Evolutionary conservation across 2,797 vertebrate species (phyloP).

Genomic region (Arrhamphus sclerolepis): DNA sequence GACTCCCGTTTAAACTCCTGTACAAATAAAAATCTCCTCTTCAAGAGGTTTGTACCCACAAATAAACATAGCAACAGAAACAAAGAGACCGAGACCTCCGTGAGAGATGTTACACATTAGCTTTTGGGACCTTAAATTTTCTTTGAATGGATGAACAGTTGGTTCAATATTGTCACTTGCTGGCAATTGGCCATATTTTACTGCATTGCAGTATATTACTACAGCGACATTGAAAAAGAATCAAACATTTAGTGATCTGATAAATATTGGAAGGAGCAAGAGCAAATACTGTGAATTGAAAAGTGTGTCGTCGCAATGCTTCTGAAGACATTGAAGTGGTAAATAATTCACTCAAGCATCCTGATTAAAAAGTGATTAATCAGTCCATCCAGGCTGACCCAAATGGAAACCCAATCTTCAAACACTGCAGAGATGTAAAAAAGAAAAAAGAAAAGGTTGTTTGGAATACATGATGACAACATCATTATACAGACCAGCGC

Average conservation of each 20-base stretch:
- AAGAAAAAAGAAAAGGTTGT: constrained; percentile 32
- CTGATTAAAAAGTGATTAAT: constrained; percentile 68
- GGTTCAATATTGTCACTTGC: constrained; percentile 27
- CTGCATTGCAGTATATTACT: constrained; percentile 70
- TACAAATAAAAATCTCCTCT: too few species aligned
- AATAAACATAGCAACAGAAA: constrained; percentile 7
- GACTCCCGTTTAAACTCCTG: too few species aligned
- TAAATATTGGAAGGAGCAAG: too few species aligned
- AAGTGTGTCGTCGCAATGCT: constrained; percentile 30
- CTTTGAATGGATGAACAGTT: constrained; percentile 43
- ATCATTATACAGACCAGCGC: constrained; percentile 58
- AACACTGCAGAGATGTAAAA: constrained; percentile 37
- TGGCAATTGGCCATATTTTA: constrained; percentile 60
- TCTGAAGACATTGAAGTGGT: constrained; percentile 38
- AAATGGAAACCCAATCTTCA: constrained; percentile 54
- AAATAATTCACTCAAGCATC: constrained; percentile 58
- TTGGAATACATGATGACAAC: constrained; percentile 50
- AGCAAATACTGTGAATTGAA: too few species aligned
- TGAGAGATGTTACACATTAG: constrained; percentile 10
- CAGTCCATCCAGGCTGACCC: constrained; percentile 41
- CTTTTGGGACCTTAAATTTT: constrained; percentile 30
- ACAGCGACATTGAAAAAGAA: constrained; percentile 42
- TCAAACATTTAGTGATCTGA: constrained; percentile 51
- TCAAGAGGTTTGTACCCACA: too few species aligned
- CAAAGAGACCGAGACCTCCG: not conserved